Conservation (phyloP, 2,888 invertebrate genomes). For the Diadegma fenestrale region DNA sequence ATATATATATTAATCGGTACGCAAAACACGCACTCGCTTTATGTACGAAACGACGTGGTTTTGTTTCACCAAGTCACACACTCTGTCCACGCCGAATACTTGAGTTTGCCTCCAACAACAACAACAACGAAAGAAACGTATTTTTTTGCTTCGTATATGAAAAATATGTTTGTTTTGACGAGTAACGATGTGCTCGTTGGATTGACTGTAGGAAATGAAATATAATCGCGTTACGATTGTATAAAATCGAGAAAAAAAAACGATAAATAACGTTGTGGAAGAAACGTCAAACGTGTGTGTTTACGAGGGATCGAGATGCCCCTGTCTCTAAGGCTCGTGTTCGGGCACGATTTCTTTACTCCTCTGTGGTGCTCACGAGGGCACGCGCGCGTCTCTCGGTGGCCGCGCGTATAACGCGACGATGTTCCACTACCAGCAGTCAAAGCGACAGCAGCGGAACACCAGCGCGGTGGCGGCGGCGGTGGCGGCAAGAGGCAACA, state of each 20-base stretch:
- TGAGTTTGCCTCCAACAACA: not conserved
- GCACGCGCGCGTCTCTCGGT: conserved; percentile 64
- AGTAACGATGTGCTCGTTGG: not conserved
- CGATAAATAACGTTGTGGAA: conserved; percentile 3
- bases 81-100: conserved; percentile 24
- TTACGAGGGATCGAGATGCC: conserved; percentile 40
- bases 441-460: conserved; percentile 66
- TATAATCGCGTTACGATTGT: not conserved
- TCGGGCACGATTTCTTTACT: conserved; percentile 23
- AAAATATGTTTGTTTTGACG: not conserved
- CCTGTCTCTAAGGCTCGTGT: conserved; percentile 29
- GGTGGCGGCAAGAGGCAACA: conserved; percentile 39
- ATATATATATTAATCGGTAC: conserved; percentile 6
- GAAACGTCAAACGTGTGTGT: conserved; percentile 51
- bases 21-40: conserved; percentile 9
- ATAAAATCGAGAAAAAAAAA: conserved; percentile 5
- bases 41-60: conserved; percentile 3
- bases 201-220: conserved; percentile 5
- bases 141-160: not conserved
- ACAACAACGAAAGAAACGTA: not conserved
- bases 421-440: conserved; percentile 68
- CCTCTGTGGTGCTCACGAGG: conserved; percentile 47
- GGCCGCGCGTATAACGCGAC: conserved; percentile 68
- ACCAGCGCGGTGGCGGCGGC: conserved; percentile 60
- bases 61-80: conserved; percentile 3